Evolutionary conservation across 2,797 vertebrate genomes (phyloP), one percentile per base, ranked within the genome.

Genomic region (Paramormyrops hopkinsi): DNA sequence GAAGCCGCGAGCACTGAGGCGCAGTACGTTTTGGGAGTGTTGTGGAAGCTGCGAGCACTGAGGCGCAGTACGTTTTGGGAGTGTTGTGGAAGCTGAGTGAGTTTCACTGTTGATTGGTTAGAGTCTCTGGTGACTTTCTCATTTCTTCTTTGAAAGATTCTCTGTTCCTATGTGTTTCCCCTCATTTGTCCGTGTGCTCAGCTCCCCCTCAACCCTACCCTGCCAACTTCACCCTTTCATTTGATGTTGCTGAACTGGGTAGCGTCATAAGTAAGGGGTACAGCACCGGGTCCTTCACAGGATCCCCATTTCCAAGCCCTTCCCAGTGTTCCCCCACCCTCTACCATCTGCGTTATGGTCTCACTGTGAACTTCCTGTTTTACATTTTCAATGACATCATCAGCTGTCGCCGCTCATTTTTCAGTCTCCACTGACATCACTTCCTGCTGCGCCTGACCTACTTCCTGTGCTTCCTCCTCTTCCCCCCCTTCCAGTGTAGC

Each of bases 301-400:
- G 0, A 33, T 1, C 69, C 14, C 29, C 69, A 29, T 69, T 25
- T 33, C 62, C 8, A 29, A 69, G 22, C 62, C 11, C 87, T 94
- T 92, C 89, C 84, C 41, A 0, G 50, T 92, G 73, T 92, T 94
- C 83, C 92, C 93, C 89, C 91, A 89, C 94, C 94, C 90, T 94
- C 94, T 33, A 90, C 12, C 6, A 0, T 53, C 59, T 87, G 46
- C 17, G 7, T 87, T 29, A 76, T 9, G 6, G 56, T 44, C 50
- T 50, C 46, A 6, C 92, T 93, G 11, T 91, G 91, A 92, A 88
- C 84, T 86, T 93, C 93, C 93, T 95, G 93, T 92, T 95, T 94
- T 53, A 92, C 65, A 0, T 37, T 89, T 88, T 89, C 84, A 44
- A 84, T 65, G 17, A 33, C 25, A 14, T 11, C 92, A 62, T 88